Percentiles rank a stretch among this genome's conserved stretches.
Conservation (phyloP, 1,140 invertebrate species). For the Lepidostoma basale region DNA sequence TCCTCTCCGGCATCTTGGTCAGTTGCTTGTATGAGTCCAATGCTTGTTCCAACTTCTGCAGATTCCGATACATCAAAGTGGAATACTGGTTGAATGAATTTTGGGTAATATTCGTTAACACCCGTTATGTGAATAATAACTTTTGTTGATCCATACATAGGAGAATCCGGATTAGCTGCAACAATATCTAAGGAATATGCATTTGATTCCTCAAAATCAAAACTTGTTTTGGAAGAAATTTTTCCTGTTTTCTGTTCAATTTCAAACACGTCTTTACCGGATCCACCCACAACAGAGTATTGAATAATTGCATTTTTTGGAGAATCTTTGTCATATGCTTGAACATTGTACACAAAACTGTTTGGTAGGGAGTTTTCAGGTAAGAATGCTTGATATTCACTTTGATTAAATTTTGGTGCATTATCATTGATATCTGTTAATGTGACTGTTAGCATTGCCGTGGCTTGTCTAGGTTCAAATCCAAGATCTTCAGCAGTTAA, state of each 20-base stretch:
- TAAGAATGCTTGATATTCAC: conserved; percentile 77
- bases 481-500: conserved; percentile 87
- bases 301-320: conserved; percentile 88
- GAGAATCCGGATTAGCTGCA: conserved; percentile 86
- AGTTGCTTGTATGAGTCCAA: conserved; percentile 86
- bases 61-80: conserved; percentile 94
- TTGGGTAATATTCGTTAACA: conserved; percentile 91
- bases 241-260: conserved; percentile 79
- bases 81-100: conserved; percentile 90
- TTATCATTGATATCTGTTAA: conserved; percentile 93
- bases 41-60: conserved; percentile 81
- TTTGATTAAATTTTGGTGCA: conserved; percentile 80
- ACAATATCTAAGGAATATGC: conserved; percentile 80
- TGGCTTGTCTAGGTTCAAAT: conserved; percentile 76
- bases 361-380: conserved; percentile 82
- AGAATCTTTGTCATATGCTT: conserved; percentile 88
- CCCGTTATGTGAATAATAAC: conserved; percentile 83
- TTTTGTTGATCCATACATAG: conserved; percentile 75
- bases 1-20: conserved; percentile 93
- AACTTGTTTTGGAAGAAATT: conserved; percentile 75
- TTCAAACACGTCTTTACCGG: conserved; percentile 76
- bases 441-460: conserved; percentile 81
- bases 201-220: conserved; percentile 89
- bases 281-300: conserved; percentile 82
- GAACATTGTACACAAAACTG: conserved; percentile 76